Evolutionary conservation across 2,888 invertebrate species (phyloP).

Genomic region (Phortica magna): DNA sequence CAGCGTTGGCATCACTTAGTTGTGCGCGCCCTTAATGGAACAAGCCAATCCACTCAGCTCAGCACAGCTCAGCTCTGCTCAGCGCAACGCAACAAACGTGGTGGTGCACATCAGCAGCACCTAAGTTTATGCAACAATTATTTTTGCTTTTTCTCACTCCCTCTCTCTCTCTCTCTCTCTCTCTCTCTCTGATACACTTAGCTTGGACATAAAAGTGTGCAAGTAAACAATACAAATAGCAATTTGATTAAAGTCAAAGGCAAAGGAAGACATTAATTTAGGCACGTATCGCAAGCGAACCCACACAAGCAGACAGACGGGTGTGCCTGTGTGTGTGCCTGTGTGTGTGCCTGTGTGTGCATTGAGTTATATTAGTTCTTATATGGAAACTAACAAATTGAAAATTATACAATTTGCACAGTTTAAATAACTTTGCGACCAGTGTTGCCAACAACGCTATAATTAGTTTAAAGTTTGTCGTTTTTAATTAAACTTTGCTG

Average conservation of each 20-base stretch:
- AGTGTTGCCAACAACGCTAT: too few relatives aligned
- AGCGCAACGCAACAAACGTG: background rate
- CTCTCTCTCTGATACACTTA: too few relatives aligned
- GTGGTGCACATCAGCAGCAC: background rate
- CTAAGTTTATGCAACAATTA: background rate
- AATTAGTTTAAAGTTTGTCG: too few relatives aligned
- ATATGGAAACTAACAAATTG: constrained; percentile 75
- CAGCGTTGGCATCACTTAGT: background rate
- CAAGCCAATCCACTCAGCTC: background rate
- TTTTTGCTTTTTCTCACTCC: background rate
- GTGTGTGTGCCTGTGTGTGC: too few relatives aligned
- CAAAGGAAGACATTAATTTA: constrained; percentile 9
- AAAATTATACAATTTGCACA: constrained; percentile 74
- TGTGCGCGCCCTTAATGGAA: too few relatives aligned
- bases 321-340: too few relatives aligned
- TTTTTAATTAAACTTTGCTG: too few relatives aligned
- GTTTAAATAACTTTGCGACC: constrained; percentile 53
- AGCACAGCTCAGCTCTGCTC: background rate
- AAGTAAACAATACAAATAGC: background rate
- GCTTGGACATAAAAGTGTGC: background rate
- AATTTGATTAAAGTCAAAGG: background rate
- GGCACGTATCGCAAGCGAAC: constrained; percentile 9
- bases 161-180: background rate
- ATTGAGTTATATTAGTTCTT: constrained; percentile 50
- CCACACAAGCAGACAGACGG: constrained; percentile 40